Base-by-base conservation (phyloP, 2,113 vertebrate genomes). In the Pelvicachromis taeniatus region DNA sequence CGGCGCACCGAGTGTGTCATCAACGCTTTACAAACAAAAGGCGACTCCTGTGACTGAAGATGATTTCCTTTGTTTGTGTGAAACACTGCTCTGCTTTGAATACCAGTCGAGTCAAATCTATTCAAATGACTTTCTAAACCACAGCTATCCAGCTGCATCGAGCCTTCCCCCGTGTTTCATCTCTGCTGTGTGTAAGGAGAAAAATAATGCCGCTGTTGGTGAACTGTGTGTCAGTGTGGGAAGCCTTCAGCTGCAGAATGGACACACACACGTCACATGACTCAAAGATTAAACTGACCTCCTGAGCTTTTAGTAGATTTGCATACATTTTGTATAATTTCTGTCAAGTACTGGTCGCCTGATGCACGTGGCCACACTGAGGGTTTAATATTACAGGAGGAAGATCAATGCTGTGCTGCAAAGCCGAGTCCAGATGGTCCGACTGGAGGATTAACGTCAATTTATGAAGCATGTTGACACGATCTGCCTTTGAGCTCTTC, bases 371-470 rank as follows among this genome's bases (percentile, higher is more conserved):
- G 78, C 45, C 54, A 23, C 52, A 80, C 16, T 53, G 13, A 58
- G 45, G 84, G 53, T 83, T 90, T 89, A 86, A 55, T 63, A 63
- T 78, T 54, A 78, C 83, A 81, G 48, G 45, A 81, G 78, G 56
- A 9, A 2, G 53, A 85, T 83, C 82, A 77, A 90, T 88, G 85
- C 29, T 83, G 88, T 83, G 53, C 81, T 65, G 80, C 78, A 89
- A 81, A 93, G 77, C 81, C 56, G 26, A 55, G 79, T 85, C 77
- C 95, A 94, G 89, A 94, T 94, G 92, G 93, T 52, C 61, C 55
- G 63, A 89, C 31, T n/a, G 5, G 4, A 53, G 89, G 92, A 94
- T 94, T 93, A 94, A 78, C 86, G 94, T 93, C 78, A 88, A 87
- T 92, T 87, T 73, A 92, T 91, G 78, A 38, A 78, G 83, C 81